Base-by-base conservation (phyloP, 35 echinoderm and acorn worm species). In the Stichopus chloronotus region DNA sequence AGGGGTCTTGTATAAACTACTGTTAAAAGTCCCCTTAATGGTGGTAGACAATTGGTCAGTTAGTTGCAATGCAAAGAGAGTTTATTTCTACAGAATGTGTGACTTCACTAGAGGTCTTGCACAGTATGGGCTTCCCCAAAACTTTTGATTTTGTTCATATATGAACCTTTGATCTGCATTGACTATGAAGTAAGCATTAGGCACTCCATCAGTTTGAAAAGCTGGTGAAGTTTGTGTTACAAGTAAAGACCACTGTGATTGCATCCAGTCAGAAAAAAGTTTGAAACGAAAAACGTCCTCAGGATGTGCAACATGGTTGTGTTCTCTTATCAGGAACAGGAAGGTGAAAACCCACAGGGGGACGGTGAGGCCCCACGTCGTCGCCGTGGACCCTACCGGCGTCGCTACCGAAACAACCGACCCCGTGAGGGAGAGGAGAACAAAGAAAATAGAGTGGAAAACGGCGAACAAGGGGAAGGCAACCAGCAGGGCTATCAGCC, bases 381-480 rank as follows among this genome's bases (percentile, higher is more conserved):
- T 55, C 58, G 81, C 52, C 93, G 93, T 14, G 92, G 93, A 20
- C 97, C 87, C 5, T 91, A 94, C 80, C 53, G 90, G 1, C 79
- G 59, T 14, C 81, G 82, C 19, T 92, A 94, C 22, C 87, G 96
- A 5, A 90, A 93, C 65, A 86, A 91, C 87, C 79, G 90, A 9
- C 95, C 90, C 76, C 95, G 93, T 78, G 88, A 94, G 80, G 84
- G 87, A 57, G 91, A 90, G 13, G 95, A 88, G 59, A 93, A 94
- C 24, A 90, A 92, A 53, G 93, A 92, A 24, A 90, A 92, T 20
- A 84, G 81, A 21, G 90, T 92, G 53, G 90, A 94, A 53, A 88
- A 81, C 24, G 77, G 88, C 25, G 92, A 94, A 9, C 81, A 80
- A 56, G 85, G 92, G 6, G 93, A 71, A 56, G 88, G 57, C 58